Conservation (phyloP, 2,888 invertebrate genomes). For the Drosophila birchii region DNA sequence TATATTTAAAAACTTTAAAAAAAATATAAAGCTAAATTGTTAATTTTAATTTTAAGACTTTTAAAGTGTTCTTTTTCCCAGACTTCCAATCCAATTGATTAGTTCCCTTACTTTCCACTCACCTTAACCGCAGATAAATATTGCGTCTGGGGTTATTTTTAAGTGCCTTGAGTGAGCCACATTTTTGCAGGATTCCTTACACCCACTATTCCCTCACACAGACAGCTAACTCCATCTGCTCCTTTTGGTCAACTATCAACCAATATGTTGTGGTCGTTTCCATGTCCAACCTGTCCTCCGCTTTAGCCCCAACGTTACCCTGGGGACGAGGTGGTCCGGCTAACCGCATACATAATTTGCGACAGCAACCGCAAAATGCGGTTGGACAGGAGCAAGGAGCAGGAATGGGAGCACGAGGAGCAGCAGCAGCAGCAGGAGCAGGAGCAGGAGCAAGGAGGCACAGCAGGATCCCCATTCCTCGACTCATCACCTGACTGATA, state of each 20-base stretch:
- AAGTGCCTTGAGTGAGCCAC: constrained; percentile 11
- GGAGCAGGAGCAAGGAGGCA: neutral
- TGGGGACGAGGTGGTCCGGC: constrained; percentile 23
- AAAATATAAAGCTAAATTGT: neutral
- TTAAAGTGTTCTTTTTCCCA: neutral
- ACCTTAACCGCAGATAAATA: constrained; percentile 5
- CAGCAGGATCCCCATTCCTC: neutral
- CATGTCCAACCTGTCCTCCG: constrained; percentile 34
- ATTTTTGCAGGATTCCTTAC: neutral
- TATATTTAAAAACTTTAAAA: neutral
- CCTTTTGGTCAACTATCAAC: constrained; percentile 34
- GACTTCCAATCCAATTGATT: neutral
- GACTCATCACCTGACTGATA: constrained; percentile 27
- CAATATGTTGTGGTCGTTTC: constrained; percentile 41
- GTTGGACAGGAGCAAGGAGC: neutral
- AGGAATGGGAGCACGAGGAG: neutral
- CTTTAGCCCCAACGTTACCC: constrained; percentile 7
- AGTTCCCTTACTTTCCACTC: constrained; percentile 1
- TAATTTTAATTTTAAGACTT: neutral
- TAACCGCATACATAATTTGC: constrained; percentile 58
- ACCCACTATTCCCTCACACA: neutral
- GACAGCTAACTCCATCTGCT: constrained; percentile 5
- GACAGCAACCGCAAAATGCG: constrained; percentile 46
- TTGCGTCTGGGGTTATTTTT: neutral
- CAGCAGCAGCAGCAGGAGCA: neutral